A percentile compares a stretch with the other conserved stretches of the same genome.
Conservation (phyloP, 1,140 invertebrate species). For the Metaphire vulgaris region DNA sequence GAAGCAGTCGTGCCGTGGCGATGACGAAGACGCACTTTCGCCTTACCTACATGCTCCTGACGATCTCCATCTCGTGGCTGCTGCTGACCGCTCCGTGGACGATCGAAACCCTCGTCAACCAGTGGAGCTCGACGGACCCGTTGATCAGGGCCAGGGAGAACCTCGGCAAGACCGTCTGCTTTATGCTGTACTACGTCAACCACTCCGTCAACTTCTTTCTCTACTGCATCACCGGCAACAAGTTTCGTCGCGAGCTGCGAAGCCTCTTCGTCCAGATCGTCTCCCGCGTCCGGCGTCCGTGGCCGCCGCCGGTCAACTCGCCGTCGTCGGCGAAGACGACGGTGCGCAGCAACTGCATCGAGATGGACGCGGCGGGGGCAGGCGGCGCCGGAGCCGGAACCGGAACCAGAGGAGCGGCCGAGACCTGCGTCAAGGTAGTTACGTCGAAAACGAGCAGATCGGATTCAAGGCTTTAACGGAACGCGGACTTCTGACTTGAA, state of each 20-base stretch:
- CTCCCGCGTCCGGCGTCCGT: background rate
- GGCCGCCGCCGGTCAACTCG: background rate
- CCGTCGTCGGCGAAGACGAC: background rate
- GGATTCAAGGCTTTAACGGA: background rate
- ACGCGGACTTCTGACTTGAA: background rate
- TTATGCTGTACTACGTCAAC: slow-evolving; percentile 48
- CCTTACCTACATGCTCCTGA: slow-evolving; percentile 46
- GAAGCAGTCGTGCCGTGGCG: background rate
- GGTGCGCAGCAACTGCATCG: background rate
- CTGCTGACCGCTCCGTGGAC: slow-evolving; percentile 48
- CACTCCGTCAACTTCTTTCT: slow-evolving; percentile 51
- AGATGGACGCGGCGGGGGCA: background rate
- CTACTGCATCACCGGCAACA: slow-evolving; percentile 48
- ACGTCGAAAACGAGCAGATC: background rate
- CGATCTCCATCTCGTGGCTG: slow-evolving; percentile 47
- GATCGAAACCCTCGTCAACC: slow-evolving; percentile 39
- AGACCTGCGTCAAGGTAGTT: background rate
- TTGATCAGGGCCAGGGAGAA: slow-evolving; percentile 32
- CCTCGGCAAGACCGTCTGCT: slow-evolving; percentile 37
- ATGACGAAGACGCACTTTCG: background rate
- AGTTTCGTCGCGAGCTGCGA: slow-evolving; percentile 41
- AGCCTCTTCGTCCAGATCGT: background rate
- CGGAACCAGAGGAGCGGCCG: background rate
- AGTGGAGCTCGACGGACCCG: slow-evolving; percentile 8
- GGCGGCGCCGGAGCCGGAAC: background rate